phyloP scores from a whole-genome alignment of 1,140 invertebrate species.

The Hylaeus anthracinus region DNA sequence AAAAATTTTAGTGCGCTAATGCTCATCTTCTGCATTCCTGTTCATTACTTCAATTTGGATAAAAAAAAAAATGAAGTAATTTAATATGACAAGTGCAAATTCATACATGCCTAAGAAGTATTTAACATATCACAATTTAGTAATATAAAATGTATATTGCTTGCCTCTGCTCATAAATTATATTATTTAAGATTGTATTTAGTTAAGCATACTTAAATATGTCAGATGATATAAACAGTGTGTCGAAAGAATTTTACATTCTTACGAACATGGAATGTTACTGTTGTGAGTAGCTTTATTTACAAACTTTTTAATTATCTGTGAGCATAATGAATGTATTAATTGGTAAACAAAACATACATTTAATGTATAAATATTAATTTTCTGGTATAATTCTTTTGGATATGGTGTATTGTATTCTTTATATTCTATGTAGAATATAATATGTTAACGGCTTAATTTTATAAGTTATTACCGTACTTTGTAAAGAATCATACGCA shows the following conservation, averaged over 20 bases:
- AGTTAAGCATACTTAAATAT: constrained; percentile 10
- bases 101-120: constrained; percentile 21
- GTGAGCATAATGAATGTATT: constrained; percentile 35
- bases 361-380: constrained; percentile 19
- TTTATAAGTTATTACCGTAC: constrained; percentile 1
- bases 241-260: constrained; percentile 7
- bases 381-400: constrained; percentile 2
- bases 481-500: constrained; percentile 11
- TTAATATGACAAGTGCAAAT: constrained; percentile 15
- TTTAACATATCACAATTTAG: constrained; percentile 43
- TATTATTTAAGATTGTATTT: constrained; percentile 31
- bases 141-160: constrained; percentile 16
- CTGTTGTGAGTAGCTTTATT: constrained; percentile 23
- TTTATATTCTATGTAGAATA: constrained; percentile 1
- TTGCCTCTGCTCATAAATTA: constrained; percentile 29
- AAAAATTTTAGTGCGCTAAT: neutral
- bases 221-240: constrained; percentile 1
- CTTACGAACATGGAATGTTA: constrained; percentile 16
- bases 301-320: constrained; percentile 46
- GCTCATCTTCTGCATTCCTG: constrained; percentile 12
- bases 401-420: neutral
- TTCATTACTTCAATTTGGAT: constrained; percentile 11
- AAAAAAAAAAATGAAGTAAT: neutral
- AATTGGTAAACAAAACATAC: constrained; percentile 28
- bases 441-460: constrained; percentile 2